Evolutionary conservation across 2,888 invertebrate genomes (phyloP).

Genomic region (Rugalucina vietnamica): DNA sequence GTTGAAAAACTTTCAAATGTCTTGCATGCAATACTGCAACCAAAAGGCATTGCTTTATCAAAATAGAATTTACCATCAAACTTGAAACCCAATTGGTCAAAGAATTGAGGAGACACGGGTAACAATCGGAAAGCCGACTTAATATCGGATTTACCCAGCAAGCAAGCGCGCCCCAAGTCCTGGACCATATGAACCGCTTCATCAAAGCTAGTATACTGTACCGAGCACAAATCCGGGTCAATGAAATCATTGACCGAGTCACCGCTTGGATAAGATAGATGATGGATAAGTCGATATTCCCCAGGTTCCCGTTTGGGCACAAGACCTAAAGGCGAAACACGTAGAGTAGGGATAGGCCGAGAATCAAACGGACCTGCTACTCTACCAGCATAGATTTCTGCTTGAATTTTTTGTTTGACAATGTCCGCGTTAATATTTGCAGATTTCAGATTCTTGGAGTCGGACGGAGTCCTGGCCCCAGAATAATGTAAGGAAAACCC

Average conservation of each 20-base stretch:
- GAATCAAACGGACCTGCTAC: constrained; percentile 25
- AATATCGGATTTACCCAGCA: constrained; percentile 46
- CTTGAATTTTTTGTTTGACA: background rate
- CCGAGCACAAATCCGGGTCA: constrained; percentile 19
- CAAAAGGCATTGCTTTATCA: constrained; percentile 35
- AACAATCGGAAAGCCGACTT: constrained; percentile 51
- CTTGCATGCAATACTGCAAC: constrained; percentile 26
- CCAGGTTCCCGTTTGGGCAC: constrained; percentile 37
- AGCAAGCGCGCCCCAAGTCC: constrained; percentile 18
- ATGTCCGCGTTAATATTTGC: background rate
- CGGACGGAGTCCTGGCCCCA: background rate
- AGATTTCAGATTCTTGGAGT: constrained; percentile 3
- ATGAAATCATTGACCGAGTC: constrained; percentile 42
- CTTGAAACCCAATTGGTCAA: constrained; percentile 42
- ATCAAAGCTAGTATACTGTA: constrained; percentile 44
- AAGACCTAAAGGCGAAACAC: constrained; percentile 42
- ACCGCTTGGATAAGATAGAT: constrained; percentile 31
- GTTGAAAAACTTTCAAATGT: constrained; percentile 22
- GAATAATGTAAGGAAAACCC: background rate
- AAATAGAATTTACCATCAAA: constrained; percentile 35
- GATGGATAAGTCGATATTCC: constrained; percentile 40
- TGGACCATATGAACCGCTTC: constrained; percentile 36
- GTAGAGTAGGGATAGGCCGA: constrained; percentile 10
- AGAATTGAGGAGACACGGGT: constrained; percentile 41
- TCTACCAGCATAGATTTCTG: too few species aligned